A percentile compares a stretch with the other conserved stretches of the same genome.
These are phyloP conservation scores for Tautogolabrus adspersus DNA, from an alignment of 2,113 vertebrate species.

Conservation along the genomic window DNA sequence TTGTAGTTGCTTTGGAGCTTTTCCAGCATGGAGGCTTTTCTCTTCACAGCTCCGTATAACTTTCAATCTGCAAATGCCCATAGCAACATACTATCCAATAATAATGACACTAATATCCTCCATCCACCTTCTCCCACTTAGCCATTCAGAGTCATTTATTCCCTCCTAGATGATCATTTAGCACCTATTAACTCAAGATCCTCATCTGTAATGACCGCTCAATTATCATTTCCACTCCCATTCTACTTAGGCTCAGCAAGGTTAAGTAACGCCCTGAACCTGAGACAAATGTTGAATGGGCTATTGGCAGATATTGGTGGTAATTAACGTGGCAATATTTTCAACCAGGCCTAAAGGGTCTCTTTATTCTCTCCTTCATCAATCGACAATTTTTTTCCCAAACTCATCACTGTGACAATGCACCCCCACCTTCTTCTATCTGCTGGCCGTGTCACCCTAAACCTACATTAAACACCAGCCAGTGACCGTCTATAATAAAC, in stretches of 20 bases:
- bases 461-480: background rate
- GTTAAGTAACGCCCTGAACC: conserved; percentile 79
- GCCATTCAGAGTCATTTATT: conserved; percentile 73
- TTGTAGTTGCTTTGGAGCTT: conserved; percentile 21
- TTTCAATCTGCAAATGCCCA: conserved; percentile 64
- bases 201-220: conserved; percentile 73
- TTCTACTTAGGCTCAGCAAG: conserved; percentile 72
- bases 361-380: conserved; percentile 42
- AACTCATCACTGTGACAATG: conserved; percentile 22
- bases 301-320: conserved; percentile 66
- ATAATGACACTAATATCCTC: conserved; percentile 67
- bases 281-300: conserved; percentile 64
- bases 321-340: conserved; percentile 69
- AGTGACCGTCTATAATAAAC: background rate
- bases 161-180: conserved; percentile 79
- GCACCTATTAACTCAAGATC: conserved; percentile 79
- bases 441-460: conserved; percentile 1
- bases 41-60: conserved; percentile 25
- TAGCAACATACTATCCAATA: conserved; percentile 56
- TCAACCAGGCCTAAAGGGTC: conserved; percentile 57
- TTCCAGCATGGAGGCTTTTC: conserved; percentile 14
- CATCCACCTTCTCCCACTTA: conserved; percentile 64
- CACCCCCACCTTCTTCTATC: conserved; percentile 4
- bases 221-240: conserved; percentile 76
- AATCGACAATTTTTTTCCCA: conserved; percentile 47